These are phyloP conservation scores for Philopotamus ludificatus DNA, from an alignment of 1,140 invertebrate species.

Conservation along the genomic window DNA sequence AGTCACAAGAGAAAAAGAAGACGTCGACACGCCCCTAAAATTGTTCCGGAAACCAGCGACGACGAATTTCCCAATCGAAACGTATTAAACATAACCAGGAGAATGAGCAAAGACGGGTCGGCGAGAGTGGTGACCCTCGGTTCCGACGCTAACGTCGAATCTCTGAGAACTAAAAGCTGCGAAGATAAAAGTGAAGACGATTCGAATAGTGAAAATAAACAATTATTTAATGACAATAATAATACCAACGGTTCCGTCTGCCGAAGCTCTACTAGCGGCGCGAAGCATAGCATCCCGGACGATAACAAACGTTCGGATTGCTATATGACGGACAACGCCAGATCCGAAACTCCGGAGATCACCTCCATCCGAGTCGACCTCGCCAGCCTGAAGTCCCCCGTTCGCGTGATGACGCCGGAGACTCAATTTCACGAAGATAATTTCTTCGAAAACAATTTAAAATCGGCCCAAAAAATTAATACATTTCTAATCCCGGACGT, in stretches of 20 bases:
- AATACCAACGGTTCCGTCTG: constrained; percentile 16
- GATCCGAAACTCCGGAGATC: constrained; percentile 30
- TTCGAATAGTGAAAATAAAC: constrained; percentile 10
- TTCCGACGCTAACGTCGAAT: constrained; percentile 47
- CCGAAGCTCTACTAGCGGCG: constrained; percentile 15
- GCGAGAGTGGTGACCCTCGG: neutral
- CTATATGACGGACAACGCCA: constrained; percentile 25
- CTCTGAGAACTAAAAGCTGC: constrained; percentile 30
- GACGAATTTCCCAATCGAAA: constrained; percentile 1
- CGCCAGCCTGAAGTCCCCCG: constrained; percentile 3
- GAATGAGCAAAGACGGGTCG: neutral
- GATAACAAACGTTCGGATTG: constrained; percentile 24
- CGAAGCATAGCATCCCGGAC: constrained; percentile 19
- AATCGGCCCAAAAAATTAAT: neutral
- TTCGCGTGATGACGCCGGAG: constrained; percentile 4
- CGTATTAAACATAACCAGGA: neutral
- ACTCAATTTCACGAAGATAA: constrained; percentile 30
- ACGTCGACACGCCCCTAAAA: constrained; percentile 6
- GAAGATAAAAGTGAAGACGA: constrained; percentile 16
- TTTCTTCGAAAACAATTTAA: constrained; percentile 31
- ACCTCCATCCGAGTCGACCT: constrained; percentile 13
- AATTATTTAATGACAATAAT: constrained; percentile 3
- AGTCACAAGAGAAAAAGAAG: neutral
- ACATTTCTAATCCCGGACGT: constrained; percentile 24
- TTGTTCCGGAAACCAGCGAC: constrained; percentile 7